These are phyloP conservation scores for Ecliptopera silaceata DNA, from an alignment of 2,888 invertebrate species.

Conservation along the genomic window DNA sequence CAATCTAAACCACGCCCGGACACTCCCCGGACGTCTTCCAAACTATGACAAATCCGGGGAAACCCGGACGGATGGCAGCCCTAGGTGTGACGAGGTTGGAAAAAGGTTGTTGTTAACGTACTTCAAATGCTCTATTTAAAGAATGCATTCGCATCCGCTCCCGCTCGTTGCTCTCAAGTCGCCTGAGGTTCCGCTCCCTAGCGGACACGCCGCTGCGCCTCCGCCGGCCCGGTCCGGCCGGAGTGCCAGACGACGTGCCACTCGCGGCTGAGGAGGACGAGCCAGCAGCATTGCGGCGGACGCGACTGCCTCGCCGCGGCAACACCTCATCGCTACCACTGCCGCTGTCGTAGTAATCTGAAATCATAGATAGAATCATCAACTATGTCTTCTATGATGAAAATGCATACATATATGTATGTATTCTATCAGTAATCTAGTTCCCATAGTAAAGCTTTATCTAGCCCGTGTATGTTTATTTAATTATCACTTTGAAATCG, in stretches of 20 bases:
- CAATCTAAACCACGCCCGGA: no score
- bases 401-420: no score
- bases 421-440: no score
- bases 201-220: conserved; percentile 91
- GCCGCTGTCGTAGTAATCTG: conserved; percentile 73
- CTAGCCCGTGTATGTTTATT: no score
- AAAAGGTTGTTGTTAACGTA: no score
- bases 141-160: conserved; percentile 97
- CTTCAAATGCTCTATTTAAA: conserved; percentile 78
- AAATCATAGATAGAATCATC: conserved; percentile 28
- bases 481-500: no score
- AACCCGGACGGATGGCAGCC: no score
- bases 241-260: conserved; percentile 37
- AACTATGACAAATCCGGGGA: no score
- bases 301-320: conserved; percentile 54
- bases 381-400: no score
- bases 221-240: conserved; percentile 76
- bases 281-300: conserved; percentile 58
- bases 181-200: conserved; percentile 91
- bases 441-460: no score
- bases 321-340: conserved; percentile 68
- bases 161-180: conserved; percentile 95
- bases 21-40: no score
- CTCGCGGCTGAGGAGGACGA: conserved; percentile 60
- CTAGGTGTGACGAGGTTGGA: no score